phyloP scores from a whole-genome alignment of 2,797 vertebrate species.

The Alosa sapidissima region DNA sequence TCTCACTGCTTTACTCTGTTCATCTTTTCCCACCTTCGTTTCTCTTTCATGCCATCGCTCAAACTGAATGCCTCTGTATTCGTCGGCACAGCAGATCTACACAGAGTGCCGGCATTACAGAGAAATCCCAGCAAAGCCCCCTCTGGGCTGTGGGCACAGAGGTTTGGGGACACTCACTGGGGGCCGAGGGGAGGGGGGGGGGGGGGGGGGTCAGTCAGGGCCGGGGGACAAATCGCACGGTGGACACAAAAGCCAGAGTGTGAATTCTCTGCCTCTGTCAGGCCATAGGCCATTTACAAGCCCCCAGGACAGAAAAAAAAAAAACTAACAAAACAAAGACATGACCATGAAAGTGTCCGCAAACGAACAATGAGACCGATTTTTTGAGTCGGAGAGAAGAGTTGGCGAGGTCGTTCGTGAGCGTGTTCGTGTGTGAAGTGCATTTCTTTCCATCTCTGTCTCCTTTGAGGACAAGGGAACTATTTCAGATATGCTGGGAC shows the following conservation, averaged over 20 bases:
- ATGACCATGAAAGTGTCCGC: not conserved
- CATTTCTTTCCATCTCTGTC: not conserved
- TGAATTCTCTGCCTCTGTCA: not conserved
- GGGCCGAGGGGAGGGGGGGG: not conserved
- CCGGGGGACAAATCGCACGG: not conserved
- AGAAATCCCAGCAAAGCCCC: not conserved
- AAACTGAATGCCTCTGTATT: not conserved
- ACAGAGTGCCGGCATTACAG: not conserved
- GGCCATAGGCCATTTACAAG: not conserved
- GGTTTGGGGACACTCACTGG: not conserved
- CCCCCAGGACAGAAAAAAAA: not conserved
- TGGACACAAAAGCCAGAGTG: conserved; percentile 9
- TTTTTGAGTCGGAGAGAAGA: not conserved
- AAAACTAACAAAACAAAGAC: not conserved
- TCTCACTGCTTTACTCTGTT: not conserved
- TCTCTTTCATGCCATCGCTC: not conserved
- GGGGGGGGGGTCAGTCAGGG: not conserved
- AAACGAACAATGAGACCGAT: not conserved
- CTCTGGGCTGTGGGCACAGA: not conserved
- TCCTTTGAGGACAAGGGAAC: not conserved
- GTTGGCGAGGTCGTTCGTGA: not conserved
- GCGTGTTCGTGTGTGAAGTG: not conserved
- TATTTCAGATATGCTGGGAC: not conserved
- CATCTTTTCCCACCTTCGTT: conserved; percentile 2
- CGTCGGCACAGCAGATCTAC: not conserved